phyloP scores from a whole-genome alignment of 2,888 invertebrate genomes.

The Morpho helenor region DNA sequence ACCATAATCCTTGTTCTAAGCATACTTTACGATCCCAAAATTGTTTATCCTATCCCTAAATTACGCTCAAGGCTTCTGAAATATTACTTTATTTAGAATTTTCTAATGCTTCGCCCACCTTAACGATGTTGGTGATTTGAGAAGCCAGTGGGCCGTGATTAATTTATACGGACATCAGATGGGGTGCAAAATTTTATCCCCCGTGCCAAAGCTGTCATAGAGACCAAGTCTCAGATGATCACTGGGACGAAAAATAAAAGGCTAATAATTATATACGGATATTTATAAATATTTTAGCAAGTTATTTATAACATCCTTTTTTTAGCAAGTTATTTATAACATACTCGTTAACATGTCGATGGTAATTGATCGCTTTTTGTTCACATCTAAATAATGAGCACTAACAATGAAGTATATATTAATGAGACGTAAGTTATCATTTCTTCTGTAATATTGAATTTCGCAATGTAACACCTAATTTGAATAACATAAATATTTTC shows the following conservation, averaged over 20 bases:
- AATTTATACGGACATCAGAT: conserved; percentile 57
- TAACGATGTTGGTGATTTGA: conserved; percentile 44
- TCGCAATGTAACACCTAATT: too few species aligned
- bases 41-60: conserved; percentile 32
- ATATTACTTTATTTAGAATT: conserved; percentile 65
- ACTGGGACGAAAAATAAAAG: conserved; percentile 14
- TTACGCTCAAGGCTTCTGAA: conserved; percentile 54
- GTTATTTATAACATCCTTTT: too few species aligned
- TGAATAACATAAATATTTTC: too few species aligned
- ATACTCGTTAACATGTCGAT: too few species aligned
- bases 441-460: too few species aligned
- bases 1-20: too few species aligned
- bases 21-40: too few species aligned
- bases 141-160: conserved; percentile 53
- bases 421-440: too few species aligned
- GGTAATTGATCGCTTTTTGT: too few species aligned
- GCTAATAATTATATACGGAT: conserved; percentile 5
- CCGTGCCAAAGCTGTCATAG: conserved; percentile 23
- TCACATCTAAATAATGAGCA: too few species aligned
- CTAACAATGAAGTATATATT: too few species aligned
- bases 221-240: conserved; percentile 13
- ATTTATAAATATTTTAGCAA: background rate
- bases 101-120: conserved; percentile 54
- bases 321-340: too few species aligned
- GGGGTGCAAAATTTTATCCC: conserved; percentile 41